Evolutionary conservation across 2,113 vertebrate species (phyloP).

Genomic region (Cariama cristata): DNA sequence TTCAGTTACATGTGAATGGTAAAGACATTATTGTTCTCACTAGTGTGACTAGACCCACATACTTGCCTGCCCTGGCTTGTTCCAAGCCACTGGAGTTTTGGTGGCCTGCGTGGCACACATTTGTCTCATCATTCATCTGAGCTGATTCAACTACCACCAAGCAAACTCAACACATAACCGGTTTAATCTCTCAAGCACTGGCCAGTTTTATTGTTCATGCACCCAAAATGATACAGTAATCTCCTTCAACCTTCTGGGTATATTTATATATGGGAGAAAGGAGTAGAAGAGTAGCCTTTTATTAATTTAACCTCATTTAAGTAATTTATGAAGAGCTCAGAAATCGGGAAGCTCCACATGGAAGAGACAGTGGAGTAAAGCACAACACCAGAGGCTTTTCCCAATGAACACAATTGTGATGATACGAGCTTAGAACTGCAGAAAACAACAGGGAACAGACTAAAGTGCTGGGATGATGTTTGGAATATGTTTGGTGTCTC

Average conservation of each 20-base stretch:
- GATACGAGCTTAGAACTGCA: background rate
- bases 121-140: background rate
- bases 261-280: background rate
- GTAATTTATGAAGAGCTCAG: background rate
- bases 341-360: background rate
- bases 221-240: background rate
- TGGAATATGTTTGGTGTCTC: background rate
- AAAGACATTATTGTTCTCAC: slow-evolving; percentile 36
- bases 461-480: background rate
- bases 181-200: background rate
- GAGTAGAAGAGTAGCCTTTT: background rate
- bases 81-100: background rate
- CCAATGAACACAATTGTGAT: background rate
- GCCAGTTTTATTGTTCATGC: background rate
- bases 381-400: background rate
- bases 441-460: background rate
- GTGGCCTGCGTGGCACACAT: background rate
- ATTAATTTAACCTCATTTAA: background rate
- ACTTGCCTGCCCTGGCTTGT: background rate
- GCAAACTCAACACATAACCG: background rate
- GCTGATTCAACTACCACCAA: background rate
- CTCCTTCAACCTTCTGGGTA: background rate
- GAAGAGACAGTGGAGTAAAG: background rate
- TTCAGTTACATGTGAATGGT: background rate
- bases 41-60: background rate